A percentile compares a stretch with the other conserved stretches of the same genome.
These are phyloP conservation scores for Trachymyrmex septentrionalis DNA, from an alignment of 1,140 invertebrate species.

Conservation along the genomic window DNA sequence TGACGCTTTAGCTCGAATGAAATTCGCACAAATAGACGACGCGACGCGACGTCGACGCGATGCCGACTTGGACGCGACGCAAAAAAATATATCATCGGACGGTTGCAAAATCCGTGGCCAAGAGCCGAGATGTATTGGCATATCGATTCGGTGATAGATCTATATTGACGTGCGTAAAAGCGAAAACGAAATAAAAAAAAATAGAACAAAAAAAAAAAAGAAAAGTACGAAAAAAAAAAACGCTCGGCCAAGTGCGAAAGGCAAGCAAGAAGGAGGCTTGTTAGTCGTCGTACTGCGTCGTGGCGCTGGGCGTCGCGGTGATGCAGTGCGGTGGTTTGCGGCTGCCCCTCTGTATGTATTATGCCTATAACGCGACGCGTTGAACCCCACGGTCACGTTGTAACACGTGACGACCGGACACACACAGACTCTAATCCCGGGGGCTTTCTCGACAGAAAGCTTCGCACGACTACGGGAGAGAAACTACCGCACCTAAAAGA, in stretches of 20 bases:
- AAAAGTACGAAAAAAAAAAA: constrained; percentile 6
- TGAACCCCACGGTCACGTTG: constrained; percentile 81
- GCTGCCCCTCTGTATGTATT: constrained; percentile 81
- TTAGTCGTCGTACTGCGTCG: constrained; percentile 86
- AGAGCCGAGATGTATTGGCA: constrained; percentile 62
- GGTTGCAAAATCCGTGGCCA: constrained; percentile 31
- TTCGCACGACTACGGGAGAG: constrained; percentile 84
- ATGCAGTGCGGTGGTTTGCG: constrained; percentile 86
- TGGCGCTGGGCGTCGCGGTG: constrained; percentile 85
- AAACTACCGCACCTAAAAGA: constrained; percentile 83
- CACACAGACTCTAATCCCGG: constrained; percentile 80
- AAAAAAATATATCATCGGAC: constrained; percentile 4
- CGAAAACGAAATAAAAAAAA: constrained; percentile 28
- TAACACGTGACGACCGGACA: constrained; percentile 82
- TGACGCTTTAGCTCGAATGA: constrained; percentile 48
- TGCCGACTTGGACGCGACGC: constrained; percentile 9
- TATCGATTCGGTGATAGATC: constrained; percentile 53
- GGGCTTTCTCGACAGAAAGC: constrained; percentile 84
- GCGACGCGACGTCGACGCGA: constrained; percentile 47
- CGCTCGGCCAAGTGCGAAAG: constrained; percentile 53
- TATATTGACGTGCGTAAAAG: constrained; percentile 47
- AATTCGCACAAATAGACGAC: constrained; percentile 23
- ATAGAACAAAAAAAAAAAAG: constrained; percentile 17
- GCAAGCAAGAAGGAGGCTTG: constrained; percentile 81
- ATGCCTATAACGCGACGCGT: constrained; percentile 77